Conservation (phyloP, 2,888 invertebrate genomes). For the Trichogramma evanescens region DNA sequence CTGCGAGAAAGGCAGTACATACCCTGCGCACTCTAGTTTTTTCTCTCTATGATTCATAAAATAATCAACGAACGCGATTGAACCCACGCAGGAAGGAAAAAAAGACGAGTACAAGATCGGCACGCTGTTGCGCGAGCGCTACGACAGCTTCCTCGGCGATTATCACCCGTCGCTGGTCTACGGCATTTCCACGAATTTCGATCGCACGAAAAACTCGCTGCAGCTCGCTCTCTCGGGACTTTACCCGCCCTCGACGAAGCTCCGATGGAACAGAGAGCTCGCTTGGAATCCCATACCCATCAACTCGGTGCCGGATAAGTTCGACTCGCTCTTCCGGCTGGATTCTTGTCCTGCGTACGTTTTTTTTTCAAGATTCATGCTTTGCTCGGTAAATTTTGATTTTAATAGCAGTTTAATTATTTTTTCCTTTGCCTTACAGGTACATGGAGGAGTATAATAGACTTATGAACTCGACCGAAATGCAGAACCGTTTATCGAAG, state of each 20-base stretch:
- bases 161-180: constrained; percentile 41
- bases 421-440: background rate
- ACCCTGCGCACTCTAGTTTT: background rate
- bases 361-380: background rate
- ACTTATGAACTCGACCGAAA: background rate
- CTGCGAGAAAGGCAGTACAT: background rate
- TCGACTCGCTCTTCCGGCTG: constrained; percentile 9
- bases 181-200: constrained; percentile 58
- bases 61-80: background rate
- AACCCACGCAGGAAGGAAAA: constrained; percentile 50
- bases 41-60: background rate
- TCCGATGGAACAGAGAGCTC: constrained; percentile 52
- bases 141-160: constrained; percentile 45
- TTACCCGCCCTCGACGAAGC: constrained; percentile 54
- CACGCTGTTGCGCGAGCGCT: constrained; percentile 46
- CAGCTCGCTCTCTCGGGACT: constrained; percentile 59
- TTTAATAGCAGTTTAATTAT: background rate
- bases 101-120: constrained; percentile 48
- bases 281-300: constrained; percentile 61
- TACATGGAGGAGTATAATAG: background rate
- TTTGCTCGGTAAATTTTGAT: background rate
- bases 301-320: constrained; percentile 1
- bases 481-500: background rate
- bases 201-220: constrained; percentile 66
- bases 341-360: constrained; percentile 10